Evolutionary conservation across 2,797 vertebrate species (phyloP), one percentile per base, ranked within the genome.

Genomic region (Euthynnus affinis): DNA sequence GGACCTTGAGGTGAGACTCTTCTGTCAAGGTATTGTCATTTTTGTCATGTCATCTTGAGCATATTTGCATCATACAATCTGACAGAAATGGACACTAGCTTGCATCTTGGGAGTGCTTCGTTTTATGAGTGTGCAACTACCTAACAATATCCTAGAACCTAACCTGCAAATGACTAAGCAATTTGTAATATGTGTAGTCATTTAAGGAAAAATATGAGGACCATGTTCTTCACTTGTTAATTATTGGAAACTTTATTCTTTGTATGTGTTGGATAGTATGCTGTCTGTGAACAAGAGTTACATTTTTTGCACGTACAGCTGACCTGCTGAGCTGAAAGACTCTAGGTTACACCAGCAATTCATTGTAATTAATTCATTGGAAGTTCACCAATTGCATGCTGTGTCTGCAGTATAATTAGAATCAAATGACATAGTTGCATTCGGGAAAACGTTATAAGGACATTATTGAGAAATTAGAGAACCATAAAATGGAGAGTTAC

Each of bases 331-430:
- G 59, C n/a, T 40, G 6, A 52, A 66, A 6, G 4, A 37, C 32
- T 23, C 1, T 23, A 15, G 34, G 58, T 40, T 60, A 22, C 58
- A 60, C 34, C 7, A 42, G 58, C 22, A 10, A 53, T 22, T 49
- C 22, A 34, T 65, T 14, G 20, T 55, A 51, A 67, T 42, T 67
- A 25, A 67, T 67, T 37, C 6, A 25, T 10, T 25, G 51, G n/a
- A 25, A 23, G 15, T 53, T 25, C n/a, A 25, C n/a, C 49, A 25
- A 1, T 5, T 22, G 12, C 22, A 52, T 13, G 13, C 49, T 18
- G 10, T 13, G n/a, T n/a, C 20, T 23, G 12, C n/a, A 66, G 49
- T 23, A 10, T 29, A n/a, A 44, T 8, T 5, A 14, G 17, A 13
- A 44, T 55, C 17, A 18, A 3, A 27, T 29, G 25, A 23, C 32